Evolutionary conservation across 2,113 vertebrate species (phyloP), one percentile per base, ranked within the genome.

Genomic region (Cebidichthys violaceus): DNA sequence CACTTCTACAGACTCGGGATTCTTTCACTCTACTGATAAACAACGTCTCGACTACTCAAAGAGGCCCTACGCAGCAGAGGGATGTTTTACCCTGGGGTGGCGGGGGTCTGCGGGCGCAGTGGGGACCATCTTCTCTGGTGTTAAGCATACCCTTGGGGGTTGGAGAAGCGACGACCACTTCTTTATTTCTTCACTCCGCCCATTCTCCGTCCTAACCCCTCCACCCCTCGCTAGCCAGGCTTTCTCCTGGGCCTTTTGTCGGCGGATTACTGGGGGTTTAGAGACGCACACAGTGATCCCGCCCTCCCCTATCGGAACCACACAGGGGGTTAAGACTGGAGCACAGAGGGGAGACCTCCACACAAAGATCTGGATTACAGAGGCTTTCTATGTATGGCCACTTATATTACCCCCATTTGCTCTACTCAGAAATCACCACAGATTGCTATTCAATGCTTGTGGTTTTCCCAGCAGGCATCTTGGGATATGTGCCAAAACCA

Each of bases 241-340:
- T 89, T 90, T 93, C 82, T 87, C 82, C 47, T 35, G 67, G 81
- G 29, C 82, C 86, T 71, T 92, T 94, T 94, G 92, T 93, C 68
- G 70, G 79, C 57, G 89, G 94, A 94, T 95, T 93, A 95, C 75
- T 79, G 81, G 72, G 85, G 81, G 75, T 90, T 94, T 90, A 89
- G 75, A 84, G 90, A 89, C n/a, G 70, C 88, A 81, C 86, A 86
- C 77, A 74, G 66, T 82, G 84, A 84, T 87, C 84, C 85, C 73
- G 76, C 86, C 82, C 82, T 90, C 87, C 81, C 79, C 85, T 81
- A 85, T 92, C 87, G 15, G 84, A 93, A 85, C 88, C 86, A 91
- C 91, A 91, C 89, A 89, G 88, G 77, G 85, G 88, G 90, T 91
- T 91, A 88, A 89, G 81, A 81, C 86, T 78, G 61, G 83, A 82